phyloP scores from a whole-genome alignment of 2,888 invertebrate genomes.

The Bugula neritina region DNA sequence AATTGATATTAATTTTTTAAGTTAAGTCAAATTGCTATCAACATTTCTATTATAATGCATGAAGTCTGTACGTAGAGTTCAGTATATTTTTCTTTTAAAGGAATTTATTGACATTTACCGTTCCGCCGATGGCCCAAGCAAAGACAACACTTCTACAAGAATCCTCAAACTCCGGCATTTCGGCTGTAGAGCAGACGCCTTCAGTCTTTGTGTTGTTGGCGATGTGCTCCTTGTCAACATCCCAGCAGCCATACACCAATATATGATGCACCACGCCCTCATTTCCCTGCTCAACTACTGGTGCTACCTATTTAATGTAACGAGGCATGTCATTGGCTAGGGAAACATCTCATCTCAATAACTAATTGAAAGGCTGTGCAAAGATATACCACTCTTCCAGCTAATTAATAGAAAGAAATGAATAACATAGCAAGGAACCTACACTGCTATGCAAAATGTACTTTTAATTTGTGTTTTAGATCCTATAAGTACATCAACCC shows the following conservation, averaged over 20 bases:
- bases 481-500: background rate
- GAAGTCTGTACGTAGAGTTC: no score
- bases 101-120: conserved; percentile 56
- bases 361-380: no score
- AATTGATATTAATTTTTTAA: no score
- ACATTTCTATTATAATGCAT: no score
- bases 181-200: conserved; percentile 63
- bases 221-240: conserved; percentile 53
- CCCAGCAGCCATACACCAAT: conserved; percentile 73
- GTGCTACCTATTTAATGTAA: conserved; percentile 61
- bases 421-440: no score
- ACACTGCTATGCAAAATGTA: no score
- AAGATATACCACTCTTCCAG: no score
- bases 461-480: no score
- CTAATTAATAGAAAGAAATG: no score
- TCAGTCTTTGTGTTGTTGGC: conserved; percentile 33
- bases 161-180: conserved; percentile 71
- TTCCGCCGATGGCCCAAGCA: conserved; percentile 78
- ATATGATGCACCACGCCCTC: conserved; percentile 74
- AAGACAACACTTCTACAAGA: conserved; percentile 72
- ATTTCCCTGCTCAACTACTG: conserved; percentile 61
- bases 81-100: no score
- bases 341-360: background rate
- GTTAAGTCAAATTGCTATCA: no score
- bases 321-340: background rate